Percentiles rank a stretch among this genome's conserved stretches.
These are phyloP conservation scores for Andrena minutula DNA, from an alignment of 2,888 invertebrate species.

Conservation along the genomic window DNA sequence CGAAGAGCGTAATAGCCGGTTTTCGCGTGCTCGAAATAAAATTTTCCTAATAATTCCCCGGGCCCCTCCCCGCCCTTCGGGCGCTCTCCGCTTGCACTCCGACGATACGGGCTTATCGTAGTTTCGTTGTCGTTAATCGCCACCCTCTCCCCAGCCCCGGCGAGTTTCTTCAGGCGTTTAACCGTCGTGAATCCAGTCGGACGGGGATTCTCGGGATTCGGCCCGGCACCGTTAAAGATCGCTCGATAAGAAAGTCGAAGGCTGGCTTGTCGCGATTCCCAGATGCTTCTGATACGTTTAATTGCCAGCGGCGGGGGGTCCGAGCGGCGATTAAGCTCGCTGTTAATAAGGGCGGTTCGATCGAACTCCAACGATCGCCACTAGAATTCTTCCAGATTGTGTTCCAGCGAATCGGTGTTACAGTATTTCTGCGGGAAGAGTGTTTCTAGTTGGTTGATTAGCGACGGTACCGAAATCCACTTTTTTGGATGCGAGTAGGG, in stretches of 20 bases:
- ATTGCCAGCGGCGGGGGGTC: background rate
- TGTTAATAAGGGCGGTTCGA: too few relatives aligned
- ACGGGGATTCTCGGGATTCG: background rate
- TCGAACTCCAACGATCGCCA: too few relatives aligned
- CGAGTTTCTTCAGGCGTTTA: slow-evolving; percentile 1
- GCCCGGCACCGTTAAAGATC: background rate
- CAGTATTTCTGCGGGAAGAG: background rate
- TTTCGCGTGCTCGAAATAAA: slow-evolving; percentile 58
- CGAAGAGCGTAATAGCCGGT: slow-evolving; percentile 51
- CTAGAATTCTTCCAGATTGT: background rate
- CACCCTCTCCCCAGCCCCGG: background rate
- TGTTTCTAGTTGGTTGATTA: background rate
- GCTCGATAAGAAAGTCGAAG: background rate
- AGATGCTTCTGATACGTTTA: too few relatives aligned
- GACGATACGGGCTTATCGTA: background rate
- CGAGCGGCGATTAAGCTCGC: too few relatives aligned
- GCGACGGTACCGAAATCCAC: background rate
- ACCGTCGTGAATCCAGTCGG: background rate
- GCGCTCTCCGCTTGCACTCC: background rate
- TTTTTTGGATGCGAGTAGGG: too few relatives aligned
- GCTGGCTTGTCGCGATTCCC: too few relatives aligned
- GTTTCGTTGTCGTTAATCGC: slow-evolving; percentile 23
- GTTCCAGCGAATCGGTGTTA: background rate
- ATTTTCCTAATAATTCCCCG: slow-evolving; percentile 60
- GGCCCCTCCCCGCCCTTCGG: background rate